These are phyloP conservation scores for Drosophila niveifrons DNA, from an alignment of 2,888 invertebrate genomes.

Conservation along the genomic window DNA sequence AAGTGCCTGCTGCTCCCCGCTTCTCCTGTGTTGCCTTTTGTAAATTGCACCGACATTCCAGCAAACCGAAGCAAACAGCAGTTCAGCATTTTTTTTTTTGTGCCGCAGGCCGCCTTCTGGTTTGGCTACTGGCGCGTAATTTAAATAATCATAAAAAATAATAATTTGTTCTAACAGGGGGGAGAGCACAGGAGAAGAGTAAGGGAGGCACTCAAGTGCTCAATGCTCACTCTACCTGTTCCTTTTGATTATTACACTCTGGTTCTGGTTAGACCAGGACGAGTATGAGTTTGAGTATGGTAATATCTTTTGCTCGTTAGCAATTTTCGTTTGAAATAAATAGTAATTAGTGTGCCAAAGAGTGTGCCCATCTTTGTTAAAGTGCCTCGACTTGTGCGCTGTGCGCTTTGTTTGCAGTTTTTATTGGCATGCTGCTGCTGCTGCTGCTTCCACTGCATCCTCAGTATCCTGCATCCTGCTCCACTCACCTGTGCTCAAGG, in stretches of 20 bases:
- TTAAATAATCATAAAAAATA: conserved; percentile 81
- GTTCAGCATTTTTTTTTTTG: conserved; percentile 2
- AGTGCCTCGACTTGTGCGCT: conserved; percentile 37
- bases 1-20: conserved; percentile 63
- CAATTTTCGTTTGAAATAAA: conserved; percentile 81
- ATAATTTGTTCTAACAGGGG: conserved; percentile 73
- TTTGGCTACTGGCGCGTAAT: conserved; percentile 69
- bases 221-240: conserved; percentile 19
- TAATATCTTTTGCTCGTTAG: conserved; percentile 80
- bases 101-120: conserved; percentile 46
- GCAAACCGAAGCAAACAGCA: conserved; percentile 23
- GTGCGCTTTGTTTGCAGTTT: conserved; percentile 56
- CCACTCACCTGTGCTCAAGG: conserved; percentile 59
- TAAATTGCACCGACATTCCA: conserved; percentile 75
- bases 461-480: conserved; percentile 1
- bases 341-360: conserved; percentile 79
- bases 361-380: conserved; percentile 60
- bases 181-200: no score
- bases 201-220: conserved; percentile 17
- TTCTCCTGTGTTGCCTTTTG: conserved; percentile 58
- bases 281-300: conserved; percentile 41
- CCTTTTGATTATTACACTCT: conserved; percentile 65
- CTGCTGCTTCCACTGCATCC: neutral
- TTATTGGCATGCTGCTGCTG: conserved; percentile 51
- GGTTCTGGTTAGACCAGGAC: conserved; percentile 1